Base-by-base conservation (phyloP, 2,888 invertebrate species). In the Watsonalla cultraria region DNA sequence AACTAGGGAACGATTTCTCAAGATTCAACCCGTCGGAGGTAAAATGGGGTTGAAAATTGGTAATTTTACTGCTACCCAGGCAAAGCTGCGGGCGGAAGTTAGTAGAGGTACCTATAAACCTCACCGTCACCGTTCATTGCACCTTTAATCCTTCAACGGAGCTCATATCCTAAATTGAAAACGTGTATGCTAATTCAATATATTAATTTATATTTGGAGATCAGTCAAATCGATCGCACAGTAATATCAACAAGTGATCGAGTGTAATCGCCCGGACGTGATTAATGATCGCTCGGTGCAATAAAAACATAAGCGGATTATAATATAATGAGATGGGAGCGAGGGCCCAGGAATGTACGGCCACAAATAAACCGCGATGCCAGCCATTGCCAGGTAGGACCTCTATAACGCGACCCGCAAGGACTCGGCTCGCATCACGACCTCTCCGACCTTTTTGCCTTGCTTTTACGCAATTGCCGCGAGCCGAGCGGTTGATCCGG, bases 361-460 rank as follows among this genome's bases (percentile, higher is more conserved):
- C 37, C 8, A 62, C 61, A 61, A 62, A 63, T 64, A 70, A 64
- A 65, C 62, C 52, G 62, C 65, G 59, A 59, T 48, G 51, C 37
- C 54, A 53, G 53, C 33, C 50, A 49, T 24, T 24, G 7, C 37
- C 37, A 8, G 37, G 37, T 37, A 7, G 37, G 37, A 37, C 7
- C 37, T 8, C 37, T 37, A 24, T 24, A 24, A 8, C 37, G 37
- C 37, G 7, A 37, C 37, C 37, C 37, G 37, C 37, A 5, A 7
- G 37, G 7, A 37, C 37, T 37, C 37, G 37, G 8, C 37, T 8
- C 37, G 37, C 37, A 7, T 37, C 37, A 5, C 37, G 8, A 8
- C 37, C 37, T 24, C 24, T 24, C 24, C 24, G 24, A 24, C 24
- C 24, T 24, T 24, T 24, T 24, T 24, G 4, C 2, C 24, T 24